Evolutionary conservation across 2,113 vertebrate genomes (phyloP).

Genomic region (Microcebus tavaratra): DNA sequence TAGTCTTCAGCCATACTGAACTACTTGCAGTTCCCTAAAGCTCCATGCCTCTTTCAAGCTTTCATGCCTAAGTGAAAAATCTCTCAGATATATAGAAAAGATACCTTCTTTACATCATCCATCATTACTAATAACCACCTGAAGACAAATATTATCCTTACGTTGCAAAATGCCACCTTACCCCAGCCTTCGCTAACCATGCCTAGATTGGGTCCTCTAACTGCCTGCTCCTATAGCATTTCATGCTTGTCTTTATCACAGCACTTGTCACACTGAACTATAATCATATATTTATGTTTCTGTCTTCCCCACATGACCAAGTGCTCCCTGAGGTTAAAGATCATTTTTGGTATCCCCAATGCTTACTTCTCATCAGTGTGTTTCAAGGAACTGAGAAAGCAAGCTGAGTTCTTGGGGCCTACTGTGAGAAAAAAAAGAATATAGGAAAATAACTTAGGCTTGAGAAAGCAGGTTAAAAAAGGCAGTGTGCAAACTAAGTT

Average conservation of each 20-base stretch:
- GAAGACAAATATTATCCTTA: neutral
- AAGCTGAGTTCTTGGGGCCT: neutral
- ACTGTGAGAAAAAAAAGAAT: neutral
- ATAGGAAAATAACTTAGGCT: neutral
- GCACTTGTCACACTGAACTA: neutral
- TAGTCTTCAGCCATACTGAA: neutral
- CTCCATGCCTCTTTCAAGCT: neutral
- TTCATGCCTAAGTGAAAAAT: neutral
- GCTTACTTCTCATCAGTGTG: neutral
- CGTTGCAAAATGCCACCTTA: neutral
- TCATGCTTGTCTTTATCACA: neutral
- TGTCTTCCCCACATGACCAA: neutral
- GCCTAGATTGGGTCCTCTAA: neutral
- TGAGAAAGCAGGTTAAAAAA: slow-evolving; percentile 25
- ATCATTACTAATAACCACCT: too few species aligned
- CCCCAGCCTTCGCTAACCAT: neutral
- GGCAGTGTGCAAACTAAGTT: neutral
- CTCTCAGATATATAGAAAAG: neutral
- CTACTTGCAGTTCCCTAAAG: neutral
- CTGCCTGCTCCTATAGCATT: neutral
- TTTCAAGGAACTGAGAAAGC: neutral
- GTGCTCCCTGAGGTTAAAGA: neutral
- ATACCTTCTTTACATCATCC: neutral
- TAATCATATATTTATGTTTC: neutral
- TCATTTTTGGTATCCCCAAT: neutral